A percentile compares a stretch with the other conserved stretches of the same genome.
Conservation (phyloP, 2,113 vertebrate genomes). For the Onychorhynchus coronatus region DNA sequence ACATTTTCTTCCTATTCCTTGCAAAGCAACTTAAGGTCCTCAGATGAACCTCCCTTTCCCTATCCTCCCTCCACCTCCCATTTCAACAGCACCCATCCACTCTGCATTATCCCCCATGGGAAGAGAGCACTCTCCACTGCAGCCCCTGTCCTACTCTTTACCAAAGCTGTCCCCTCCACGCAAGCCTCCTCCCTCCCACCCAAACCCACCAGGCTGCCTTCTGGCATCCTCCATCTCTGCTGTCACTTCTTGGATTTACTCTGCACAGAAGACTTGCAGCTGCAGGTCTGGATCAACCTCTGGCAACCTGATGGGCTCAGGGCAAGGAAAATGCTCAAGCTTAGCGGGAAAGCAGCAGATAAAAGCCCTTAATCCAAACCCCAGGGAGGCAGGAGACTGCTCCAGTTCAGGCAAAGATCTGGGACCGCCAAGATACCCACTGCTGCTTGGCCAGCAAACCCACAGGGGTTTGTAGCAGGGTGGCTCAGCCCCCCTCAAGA, state of each 20-base stretch:
- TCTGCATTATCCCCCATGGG: neutral
- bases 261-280: neutral
- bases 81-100: neutral
- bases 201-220: neutral
- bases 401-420: neutral
- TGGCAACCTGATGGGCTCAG: neutral
- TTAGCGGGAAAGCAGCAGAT: neutral
- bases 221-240: neutral
- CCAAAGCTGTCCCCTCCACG: neutral
- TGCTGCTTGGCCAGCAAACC: neutral
- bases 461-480: neutral
- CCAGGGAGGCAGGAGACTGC: neutral
- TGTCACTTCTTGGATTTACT: neutral
- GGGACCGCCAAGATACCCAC: neutral
- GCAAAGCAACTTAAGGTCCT: neutral
- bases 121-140: neutral
- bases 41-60: neutral
- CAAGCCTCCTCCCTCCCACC: neutral
- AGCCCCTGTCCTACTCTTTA: neutral
- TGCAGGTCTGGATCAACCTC: neutral
- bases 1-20: neutral
- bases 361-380: constrained; percentile 10
- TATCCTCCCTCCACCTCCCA: neutral
- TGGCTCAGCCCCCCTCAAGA: neutral
- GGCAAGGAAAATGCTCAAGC: neutral